Conservation (phyloP, 2,888 invertebrate genomes). For the Ornithoptera alexandrae region DNA sequence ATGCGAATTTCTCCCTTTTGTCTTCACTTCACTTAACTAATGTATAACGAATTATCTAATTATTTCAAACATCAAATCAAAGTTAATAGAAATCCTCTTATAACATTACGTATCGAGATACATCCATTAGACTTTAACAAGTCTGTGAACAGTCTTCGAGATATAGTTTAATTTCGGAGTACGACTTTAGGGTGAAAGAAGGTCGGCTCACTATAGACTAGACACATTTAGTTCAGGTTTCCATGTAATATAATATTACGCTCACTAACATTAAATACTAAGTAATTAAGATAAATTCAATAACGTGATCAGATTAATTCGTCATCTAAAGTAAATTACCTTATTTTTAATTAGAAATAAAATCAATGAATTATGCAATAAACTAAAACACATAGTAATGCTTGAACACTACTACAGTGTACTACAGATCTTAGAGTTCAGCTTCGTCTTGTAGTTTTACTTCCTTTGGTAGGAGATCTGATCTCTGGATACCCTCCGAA, state of each 20-base stretch:
- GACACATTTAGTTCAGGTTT: conserved; percentile 3
- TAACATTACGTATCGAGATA: neutral
- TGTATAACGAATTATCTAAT: neutral
- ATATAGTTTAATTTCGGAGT: conserved; percentile 14
- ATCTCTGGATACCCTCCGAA: no score
- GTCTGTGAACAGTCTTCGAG: conserved; percentile 12
- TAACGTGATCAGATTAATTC: no score
- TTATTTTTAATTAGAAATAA: no score
- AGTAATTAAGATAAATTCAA: neutral
- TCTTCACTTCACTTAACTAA: no score
- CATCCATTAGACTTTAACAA: conserved; percentile 13
- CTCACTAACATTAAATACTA: conserved; percentile 5
- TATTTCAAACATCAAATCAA: neutral
- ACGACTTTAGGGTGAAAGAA: neutral
- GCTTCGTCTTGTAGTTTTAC: no score
- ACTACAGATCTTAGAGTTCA: no score
- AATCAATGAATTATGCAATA: no score
- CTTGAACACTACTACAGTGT: no score
- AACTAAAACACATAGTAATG: no score
- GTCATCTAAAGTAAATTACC: no score
- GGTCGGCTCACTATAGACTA: conserved; percentile 5
- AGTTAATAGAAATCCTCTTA: conserved; percentile 3
- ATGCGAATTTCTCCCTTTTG: no score
- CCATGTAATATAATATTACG: neutral
- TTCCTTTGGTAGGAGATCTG: no score